These are phyloP conservation scores for Microcebus ravelobensis DNA, from an alignment of 2,113 vertebrate species.

Conservation along the genomic window DNA sequence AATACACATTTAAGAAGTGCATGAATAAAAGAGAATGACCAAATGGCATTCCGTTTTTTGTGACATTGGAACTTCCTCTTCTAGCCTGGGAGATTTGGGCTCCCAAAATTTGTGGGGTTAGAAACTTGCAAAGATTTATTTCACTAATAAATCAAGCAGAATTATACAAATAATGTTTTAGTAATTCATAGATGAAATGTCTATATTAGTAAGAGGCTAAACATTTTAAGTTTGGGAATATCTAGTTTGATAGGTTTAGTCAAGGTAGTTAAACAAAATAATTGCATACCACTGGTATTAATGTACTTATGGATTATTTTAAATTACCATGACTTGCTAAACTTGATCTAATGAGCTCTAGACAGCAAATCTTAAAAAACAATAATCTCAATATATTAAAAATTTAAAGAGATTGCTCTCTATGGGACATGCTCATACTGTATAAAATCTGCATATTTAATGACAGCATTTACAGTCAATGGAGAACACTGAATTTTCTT, in stretches of 20 bases:
- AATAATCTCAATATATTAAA: neutral
- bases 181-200: neutral
- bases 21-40: neutral
- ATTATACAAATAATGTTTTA: neutral
- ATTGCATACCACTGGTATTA: neutral
- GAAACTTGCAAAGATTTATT: constrained; percentile 24
- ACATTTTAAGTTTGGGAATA: constrained; percentile 20
- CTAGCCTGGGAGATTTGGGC: neutral
- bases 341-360: constrained; percentile 41
- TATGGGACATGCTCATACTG: neutral
- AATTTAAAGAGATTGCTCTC: neutral
- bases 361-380: constrained; percentile 17
- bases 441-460: constrained; percentile 34
- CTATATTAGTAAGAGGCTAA: neutral
- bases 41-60: neutral
- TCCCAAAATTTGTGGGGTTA: neutral
- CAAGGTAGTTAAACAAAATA: neutral
- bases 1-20: neutral
- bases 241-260: neutral
- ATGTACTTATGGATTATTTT: constrained; percentile 10
- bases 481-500: constrained; percentile 17
- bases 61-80: neutral
- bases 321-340: constrained; percentile 44
- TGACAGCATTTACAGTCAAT: neutral
- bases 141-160: neutral